Evolutionary conservation across 2,797 vertebrate genomes (phyloP).

Genomic region (Semaprochilodus insignis): DNA sequence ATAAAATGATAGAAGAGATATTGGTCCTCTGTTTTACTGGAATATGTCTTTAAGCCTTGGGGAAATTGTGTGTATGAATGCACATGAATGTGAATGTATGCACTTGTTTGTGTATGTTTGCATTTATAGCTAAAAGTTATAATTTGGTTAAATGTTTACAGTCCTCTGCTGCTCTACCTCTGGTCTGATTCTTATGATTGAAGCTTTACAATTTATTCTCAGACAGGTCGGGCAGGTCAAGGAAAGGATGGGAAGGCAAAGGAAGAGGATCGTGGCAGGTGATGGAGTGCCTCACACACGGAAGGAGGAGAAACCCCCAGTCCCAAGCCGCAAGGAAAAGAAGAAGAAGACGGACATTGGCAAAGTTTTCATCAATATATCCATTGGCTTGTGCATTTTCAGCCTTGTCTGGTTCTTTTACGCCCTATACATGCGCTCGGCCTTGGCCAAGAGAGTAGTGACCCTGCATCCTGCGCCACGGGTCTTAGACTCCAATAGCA

Average conservation of each 20-base stretch:
- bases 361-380: constrained; percentile 84
- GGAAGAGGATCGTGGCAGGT: constrained; percentile 76
- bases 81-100: too few relatives aligned
- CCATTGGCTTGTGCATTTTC: constrained; percentile 83
- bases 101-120: too few relatives aligned
- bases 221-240: constrained; percentile 5
- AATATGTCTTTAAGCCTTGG: too few relatives aligned
- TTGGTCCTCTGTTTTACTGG: too few relatives aligned
- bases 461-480: constrained; percentile 82
- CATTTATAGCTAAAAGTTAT: too few relatives aligned
- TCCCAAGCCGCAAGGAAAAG: constrained; percentile 78
- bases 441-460: constrained; percentile 78
- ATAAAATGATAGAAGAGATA: too few relatives aligned
- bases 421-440: constrained; percentile 79
- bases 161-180: too few relatives aligned
- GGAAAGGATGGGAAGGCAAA: constrained; percentile 81
- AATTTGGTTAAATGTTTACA: too few relatives aligned
- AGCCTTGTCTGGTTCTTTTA: constrained; percentile 87
- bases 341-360: constrained; percentile 82
- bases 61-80: too few relatives aligned
- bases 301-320: constrained; percentile 78
- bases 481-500: constrained; percentile 79
- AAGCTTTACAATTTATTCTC: neutral
- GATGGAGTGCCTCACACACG: constrained; percentile 72
- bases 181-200: neutral